Evolutionary conservation across 2,113 vertebrate species (phyloP).

Genomic region (Rhinolophus ferrumequinum): DNA sequence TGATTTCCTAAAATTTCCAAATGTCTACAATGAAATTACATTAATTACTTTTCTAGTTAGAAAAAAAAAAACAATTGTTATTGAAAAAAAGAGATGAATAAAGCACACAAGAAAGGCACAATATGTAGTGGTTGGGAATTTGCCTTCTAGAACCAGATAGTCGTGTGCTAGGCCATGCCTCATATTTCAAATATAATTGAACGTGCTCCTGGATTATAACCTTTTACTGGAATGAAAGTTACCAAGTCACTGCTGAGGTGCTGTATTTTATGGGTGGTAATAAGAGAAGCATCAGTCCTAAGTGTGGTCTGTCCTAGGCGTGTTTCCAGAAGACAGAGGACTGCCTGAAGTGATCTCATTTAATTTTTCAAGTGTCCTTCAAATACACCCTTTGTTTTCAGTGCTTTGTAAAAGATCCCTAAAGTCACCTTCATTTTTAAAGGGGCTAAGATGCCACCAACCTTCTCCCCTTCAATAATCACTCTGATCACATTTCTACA

Average conservation of each 20-base stretch:
- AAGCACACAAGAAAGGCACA: not conserved
- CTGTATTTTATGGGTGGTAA: not conserved
- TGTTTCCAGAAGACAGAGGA: not conserved
- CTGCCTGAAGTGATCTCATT: not conserved
- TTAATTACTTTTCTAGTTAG: not conserved
- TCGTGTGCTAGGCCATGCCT: not conserved
- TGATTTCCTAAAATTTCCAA: not conserved
- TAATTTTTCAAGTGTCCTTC: not conserved
- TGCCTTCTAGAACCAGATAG: not conserved
- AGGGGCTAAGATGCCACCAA: not conserved
- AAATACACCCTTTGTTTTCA: not conserved
- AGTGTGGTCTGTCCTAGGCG: not conserved
- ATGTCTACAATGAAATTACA: not conserved
- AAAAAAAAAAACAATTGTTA: not conserved
- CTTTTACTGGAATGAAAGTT: not conserved
- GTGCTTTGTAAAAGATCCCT: conserved; percentile 1
- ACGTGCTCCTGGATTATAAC: not conserved
- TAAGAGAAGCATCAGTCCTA: not conserved
- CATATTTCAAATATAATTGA: not conserved
- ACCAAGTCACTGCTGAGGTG: not conserved
- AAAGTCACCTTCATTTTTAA: conserved; percentile 27
- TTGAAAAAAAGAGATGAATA: not conserved
- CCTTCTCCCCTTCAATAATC: not conserved
- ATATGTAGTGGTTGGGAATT: not conserved
- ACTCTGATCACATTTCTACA: not conserved